phyloP scores from a whole-genome alignment of 2,888 invertebrate species.

The Pristionchus exspectatus region DNA sequence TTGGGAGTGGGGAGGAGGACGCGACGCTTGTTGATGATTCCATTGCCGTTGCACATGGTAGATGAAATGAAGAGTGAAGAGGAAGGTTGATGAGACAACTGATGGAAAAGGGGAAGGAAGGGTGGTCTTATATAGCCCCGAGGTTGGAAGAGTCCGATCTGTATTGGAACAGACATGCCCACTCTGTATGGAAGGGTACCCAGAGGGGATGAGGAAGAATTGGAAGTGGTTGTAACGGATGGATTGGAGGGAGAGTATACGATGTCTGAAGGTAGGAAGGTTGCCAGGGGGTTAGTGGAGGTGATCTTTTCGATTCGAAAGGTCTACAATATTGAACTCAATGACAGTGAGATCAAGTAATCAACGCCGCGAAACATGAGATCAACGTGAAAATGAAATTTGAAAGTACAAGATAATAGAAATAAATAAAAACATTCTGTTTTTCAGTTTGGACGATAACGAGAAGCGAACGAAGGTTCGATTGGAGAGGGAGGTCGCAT shows the following conservation, averaged over 20 bases:
- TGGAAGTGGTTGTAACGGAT: no score
- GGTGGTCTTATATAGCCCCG: not conserved
- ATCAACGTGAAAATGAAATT: not conserved
- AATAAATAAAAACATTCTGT: not conserved
- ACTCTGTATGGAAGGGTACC: not conserved
- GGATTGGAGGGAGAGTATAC: not conserved
- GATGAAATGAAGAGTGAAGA: not conserved
- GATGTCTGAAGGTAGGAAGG: not conserved
- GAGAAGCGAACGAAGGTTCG: slow-evolving; percentile 21
- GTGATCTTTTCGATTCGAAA: not conserved
- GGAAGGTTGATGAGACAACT: not conserved
- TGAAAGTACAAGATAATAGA: not conserved
- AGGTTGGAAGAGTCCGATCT: not conserved
- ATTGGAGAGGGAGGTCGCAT: not conserved
- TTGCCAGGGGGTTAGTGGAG: not conserved
- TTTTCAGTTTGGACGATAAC: slow-evolving; percentile 29
- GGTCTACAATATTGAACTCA: not conserved
- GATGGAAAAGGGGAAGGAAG: not conserved
- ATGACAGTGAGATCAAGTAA: not conserved
- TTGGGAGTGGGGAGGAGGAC: not conserved
- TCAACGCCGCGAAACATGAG: not conserved
- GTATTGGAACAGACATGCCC: not conserved
- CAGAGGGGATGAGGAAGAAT: not conserved
- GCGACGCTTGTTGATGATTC: not conserved
- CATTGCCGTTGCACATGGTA: not conserved